phyloP scores from a whole-genome alignment of 2,113 vertebrate genomes.

The Morone saxatilis region DNA sequence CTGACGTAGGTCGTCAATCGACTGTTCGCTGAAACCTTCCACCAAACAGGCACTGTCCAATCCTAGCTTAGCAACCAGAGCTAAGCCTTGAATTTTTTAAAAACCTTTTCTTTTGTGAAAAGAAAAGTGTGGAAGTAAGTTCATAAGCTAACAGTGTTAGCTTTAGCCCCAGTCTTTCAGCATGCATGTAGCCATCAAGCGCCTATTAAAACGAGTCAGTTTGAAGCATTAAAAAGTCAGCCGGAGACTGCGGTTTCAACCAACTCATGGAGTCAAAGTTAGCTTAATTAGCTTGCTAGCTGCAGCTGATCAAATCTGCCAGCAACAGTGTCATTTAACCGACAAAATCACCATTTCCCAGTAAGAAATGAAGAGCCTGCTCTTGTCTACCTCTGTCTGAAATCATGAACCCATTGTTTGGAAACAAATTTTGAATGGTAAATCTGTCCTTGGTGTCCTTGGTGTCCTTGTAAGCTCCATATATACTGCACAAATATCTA shows the following conservation, averaged over 20 bases:
- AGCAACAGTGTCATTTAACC: neutral
- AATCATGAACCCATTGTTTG: neutral
- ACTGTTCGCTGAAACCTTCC: neutral
- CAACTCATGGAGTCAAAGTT: no score
- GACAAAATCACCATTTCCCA: neutral
- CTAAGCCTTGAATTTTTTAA: neutral
- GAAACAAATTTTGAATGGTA: neutral
- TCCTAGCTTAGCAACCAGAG: neutral
- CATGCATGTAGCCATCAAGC: neutral
- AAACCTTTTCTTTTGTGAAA: neutral
- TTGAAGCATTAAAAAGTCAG: no score
- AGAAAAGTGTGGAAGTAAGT: no score
- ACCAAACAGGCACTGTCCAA: neutral
- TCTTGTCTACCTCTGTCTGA: neutral
- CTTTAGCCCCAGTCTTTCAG: neutral
- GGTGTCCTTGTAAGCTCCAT: neutral
- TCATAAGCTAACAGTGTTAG: neutral
- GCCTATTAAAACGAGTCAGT: no score
- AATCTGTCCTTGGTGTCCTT: neutral
- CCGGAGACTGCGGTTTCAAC: no score
- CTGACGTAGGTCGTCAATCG: no score
- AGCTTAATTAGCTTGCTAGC: neutral
- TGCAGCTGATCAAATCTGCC: neutral
- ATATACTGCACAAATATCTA: neutral
- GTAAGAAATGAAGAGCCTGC: neutral